These are phyloP conservation scores for Crotalus helleri DNA, from an alignment of 2,113 vertebrate species.

Conservation along the genomic window DNA sequence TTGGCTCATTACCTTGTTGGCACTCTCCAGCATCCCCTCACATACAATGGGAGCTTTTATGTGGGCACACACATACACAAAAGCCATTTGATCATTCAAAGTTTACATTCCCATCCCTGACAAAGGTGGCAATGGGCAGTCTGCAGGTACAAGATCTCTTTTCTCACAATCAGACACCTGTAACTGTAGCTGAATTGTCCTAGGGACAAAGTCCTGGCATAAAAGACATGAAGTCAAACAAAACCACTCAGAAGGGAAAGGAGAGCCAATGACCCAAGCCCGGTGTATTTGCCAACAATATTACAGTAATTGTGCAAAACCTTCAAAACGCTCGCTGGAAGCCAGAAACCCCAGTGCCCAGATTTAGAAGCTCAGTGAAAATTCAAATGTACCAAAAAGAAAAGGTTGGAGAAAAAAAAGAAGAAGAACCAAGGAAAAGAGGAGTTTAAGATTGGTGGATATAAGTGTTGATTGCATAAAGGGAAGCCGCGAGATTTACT, in stretches of 20 bases:
- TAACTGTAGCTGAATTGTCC: background rate
- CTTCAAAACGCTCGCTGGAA: background rate
- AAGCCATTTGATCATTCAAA: background rate
- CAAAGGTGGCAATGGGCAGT: background rate
- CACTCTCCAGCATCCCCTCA: background rate
- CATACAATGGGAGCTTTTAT: background rate
- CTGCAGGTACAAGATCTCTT: background rate
- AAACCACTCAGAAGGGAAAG: background rate
- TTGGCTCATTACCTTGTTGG: background rate
- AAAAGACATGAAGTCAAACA: background rate
- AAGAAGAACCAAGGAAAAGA: background rate
- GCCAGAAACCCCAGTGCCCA: slow-evolving; percentile 5
- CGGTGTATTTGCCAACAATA: background rate
- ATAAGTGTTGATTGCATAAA: background rate
- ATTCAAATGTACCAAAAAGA: slow-evolving; percentile 10
- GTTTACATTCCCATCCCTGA: background rate
- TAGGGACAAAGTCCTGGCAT: background rate
- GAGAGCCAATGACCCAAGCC: background rate
- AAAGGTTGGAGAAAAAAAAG: background rate
- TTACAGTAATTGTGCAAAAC: background rate
- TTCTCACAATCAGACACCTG: background rate
- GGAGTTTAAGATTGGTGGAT: slow-evolving; percentile 6
- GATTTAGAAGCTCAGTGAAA: background rate
- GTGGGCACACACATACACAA: too few relatives aligned
- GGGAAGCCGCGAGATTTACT: background rate